These are phyloP conservation scores for Polydrusus tereticollis DNA, from an alignment of 2,888 invertebrate species.

Conservation along the genomic window DNA sequence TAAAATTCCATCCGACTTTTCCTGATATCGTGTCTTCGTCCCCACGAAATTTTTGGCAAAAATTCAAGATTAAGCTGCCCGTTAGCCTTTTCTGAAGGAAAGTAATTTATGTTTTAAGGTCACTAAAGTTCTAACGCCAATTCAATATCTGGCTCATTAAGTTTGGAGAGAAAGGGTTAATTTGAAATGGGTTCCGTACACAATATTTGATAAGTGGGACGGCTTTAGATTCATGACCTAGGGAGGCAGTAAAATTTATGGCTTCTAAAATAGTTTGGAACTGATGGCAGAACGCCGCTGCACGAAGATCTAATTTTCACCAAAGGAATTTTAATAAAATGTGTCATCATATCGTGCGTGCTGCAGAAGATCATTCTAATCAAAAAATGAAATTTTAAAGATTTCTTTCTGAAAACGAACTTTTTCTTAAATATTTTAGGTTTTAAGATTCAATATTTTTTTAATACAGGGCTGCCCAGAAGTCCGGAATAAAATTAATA, in stretches of 20 bases:
- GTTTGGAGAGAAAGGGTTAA: slow-evolving; percentile 43
- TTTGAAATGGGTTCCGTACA: slow-evolving; percentile 48
- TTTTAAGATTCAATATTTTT: no score
- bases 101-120: slow-evolving; percentile 36
- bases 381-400: no score
- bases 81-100: not conserved
- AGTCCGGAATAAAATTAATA: no score
- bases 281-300: slow-evolving; percentile 8
- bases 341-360: no score
- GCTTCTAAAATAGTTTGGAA: slow-evolving; percentile 34
- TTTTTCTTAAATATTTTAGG: no score
- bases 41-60: not conserved
- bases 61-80: not conserved
- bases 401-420: no score
- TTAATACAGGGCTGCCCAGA: no score
- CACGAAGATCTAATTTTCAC: slow-evolving; percentile 3
- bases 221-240: slow-evolving; percentile 38
- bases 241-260: slow-evolving; percentile 34
- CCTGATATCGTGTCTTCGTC: not conserved
- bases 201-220: slow-evolving; percentile 48
- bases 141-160: slow-evolving; percentile 45
- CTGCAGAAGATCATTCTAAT: no score
- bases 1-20: no score
- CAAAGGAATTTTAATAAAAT: slow-evolving; percentile 1
- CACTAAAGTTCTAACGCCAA: slow-evolving; percentile 29